Conservation (phyloP, 2,888 invertebrate species). For the Leucozona laternaria region DNA sequence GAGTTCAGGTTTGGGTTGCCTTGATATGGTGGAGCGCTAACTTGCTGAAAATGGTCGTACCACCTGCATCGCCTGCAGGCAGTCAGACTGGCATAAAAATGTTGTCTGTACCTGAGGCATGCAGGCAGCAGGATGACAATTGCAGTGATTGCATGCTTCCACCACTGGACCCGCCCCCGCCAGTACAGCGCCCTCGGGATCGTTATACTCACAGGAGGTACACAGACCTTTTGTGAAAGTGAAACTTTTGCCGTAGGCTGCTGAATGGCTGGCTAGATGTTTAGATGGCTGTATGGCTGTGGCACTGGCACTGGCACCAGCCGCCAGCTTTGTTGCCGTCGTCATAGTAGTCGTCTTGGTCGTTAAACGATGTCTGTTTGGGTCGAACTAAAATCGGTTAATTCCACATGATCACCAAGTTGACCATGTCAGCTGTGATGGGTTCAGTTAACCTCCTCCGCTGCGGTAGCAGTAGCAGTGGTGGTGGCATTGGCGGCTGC, state of each 20-base stretch:
- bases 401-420: conserved; percentile 55
- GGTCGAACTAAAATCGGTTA: conserved; percentile 68
- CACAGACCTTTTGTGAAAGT: conserved; percentile 74
- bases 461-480: conserved; percentile 12
- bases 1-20: conserved; percentile 33
- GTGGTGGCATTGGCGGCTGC: conserved; percentile 2
- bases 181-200: conserved; percentile 15
- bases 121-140: conserved; percentile 69
- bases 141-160: conserved; percentile 59
- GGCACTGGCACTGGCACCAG: background rate
- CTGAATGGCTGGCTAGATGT: conserved; percentile 23
- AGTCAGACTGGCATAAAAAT: conserved; percentile 36
- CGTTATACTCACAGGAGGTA: conserved; percentile 48
- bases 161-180: conserved; percentile 13
- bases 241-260: conserved; percentile 61
- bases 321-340: conserved; percentile 29
- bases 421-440: conserved; percentile 65
- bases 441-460: conserved; percentile 43
- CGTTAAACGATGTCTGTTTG: conserved; percentile 39
- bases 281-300: conserved; percentile 16
- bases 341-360: conserved; percentile 10
- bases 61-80: conserved; percentile 67
- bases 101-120: conserved; percentile 40
- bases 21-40: conserved; percentile 33
- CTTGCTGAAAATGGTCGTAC: conserved; percentile 37